Evolutionary conservation across 2,113 vertebrate genomes (phyloP).

Genomic region (Lichenostomus cassidix): DNA sequence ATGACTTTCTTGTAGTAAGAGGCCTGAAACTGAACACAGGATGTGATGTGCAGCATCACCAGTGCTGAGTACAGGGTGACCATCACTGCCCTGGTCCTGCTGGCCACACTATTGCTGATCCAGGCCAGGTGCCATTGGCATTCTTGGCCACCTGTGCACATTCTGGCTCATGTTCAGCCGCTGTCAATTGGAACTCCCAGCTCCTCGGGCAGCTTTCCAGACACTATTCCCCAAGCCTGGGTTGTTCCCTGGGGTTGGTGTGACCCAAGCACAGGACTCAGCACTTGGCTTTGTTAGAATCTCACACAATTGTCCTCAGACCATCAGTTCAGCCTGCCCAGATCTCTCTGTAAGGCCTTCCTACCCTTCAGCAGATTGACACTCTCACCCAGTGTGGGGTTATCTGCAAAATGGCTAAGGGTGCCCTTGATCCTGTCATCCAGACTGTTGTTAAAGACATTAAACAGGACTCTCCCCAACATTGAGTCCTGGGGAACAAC

Average conservation of each 20-base stretch:
- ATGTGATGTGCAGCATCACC: rapidly evolving
- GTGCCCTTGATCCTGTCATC: neutral
- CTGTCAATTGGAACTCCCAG: neutral
- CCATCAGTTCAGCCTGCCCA: neutral
- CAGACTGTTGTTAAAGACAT: neutral
- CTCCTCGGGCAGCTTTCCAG: neutral
- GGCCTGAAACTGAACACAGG: neutral
- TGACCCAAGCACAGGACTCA: too few relatives aligned
- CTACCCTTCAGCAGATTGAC: neutral
- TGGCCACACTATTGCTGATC: neutral
- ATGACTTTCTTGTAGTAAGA: neutral
- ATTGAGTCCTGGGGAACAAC: neutral
- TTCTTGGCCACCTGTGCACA: neutral
- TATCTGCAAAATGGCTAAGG: neutral
- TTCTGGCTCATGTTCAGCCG: rapidly evolving
- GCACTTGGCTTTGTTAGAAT: too few relatives aligned
- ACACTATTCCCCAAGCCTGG: neutral
- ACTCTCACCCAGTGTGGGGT: too few relatives aligned
- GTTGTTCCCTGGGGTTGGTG: neutral
- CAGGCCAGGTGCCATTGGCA: neutral
- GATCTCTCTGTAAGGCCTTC: neutral
- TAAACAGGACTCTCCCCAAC: neutral
- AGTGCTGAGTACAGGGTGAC: rapidly evolving
- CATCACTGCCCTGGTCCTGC: neutral
- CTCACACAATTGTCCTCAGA: neutral